Conservation (phyloP, 2,113 vertebrate species). For the Cephalopterus ornatus region DNA sequence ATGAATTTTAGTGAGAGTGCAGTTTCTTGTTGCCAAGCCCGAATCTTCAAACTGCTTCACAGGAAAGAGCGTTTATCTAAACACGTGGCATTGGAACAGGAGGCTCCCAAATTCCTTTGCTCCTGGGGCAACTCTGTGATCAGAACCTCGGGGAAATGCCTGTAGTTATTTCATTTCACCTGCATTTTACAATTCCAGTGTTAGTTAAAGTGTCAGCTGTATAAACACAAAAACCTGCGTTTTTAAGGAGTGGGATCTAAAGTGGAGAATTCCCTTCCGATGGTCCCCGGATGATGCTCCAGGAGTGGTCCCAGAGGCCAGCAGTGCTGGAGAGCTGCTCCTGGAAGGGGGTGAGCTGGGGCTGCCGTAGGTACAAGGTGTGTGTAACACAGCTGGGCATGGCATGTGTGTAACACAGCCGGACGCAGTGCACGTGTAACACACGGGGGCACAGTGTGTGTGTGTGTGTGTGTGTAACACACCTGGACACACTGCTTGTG, state of each 20-base stretch:
- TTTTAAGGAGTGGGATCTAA: neutral
- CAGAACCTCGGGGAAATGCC: neutral
- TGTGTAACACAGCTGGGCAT: neutral
- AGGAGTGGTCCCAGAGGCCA: neutral
- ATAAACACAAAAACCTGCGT: neutral
- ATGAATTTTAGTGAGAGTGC: conserved; percentile 33
- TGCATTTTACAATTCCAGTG: neutral
- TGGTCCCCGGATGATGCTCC: fast-evolving
- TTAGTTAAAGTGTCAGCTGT: neutral
- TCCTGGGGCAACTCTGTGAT: neutral
- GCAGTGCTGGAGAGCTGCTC: neutral
- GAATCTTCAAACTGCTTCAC: neutral
- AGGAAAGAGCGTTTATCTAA: neutral
- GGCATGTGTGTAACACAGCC: too few species aligned
- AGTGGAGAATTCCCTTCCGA: fast-evolving
- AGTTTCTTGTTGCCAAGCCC: neutral
- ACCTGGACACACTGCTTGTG: neutral
- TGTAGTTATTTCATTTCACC: neutral
- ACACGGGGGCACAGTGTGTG: neutral
- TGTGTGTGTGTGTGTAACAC: neutral
- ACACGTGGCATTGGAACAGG: fast-evolving
- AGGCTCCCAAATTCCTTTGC: neutral
- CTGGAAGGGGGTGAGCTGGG: neutral
- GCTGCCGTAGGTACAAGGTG: fast-evolving
- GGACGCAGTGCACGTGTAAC: neutral